Base-by-base conservation (phyloP, 2,888 invertebrate genomes). In the Ectemnius lituratus region DNA sequence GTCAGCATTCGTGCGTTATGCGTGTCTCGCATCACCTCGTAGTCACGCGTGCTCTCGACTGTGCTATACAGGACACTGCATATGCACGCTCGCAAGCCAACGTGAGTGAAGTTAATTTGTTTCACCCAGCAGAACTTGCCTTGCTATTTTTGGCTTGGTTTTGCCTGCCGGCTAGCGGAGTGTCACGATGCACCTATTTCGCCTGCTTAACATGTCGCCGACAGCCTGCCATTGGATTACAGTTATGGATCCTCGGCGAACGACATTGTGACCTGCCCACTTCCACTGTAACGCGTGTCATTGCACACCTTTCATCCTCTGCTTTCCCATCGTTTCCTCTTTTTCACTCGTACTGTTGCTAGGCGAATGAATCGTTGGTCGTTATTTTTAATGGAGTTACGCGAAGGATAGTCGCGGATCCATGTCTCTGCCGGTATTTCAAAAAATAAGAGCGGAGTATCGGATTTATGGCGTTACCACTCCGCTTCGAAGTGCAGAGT, bases 21-120 rank as follows among this genome's bases (percentile, higher is more conserved):
- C 37, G 37, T 37, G 37, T 37, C 37, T 37, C 37, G 37, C 37
- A 37, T 37, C 37, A 37, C 37, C 37, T 37, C 37, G 37, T 37
- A 37, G 37, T 3, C 23, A 23, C 23, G 23, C 37, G 37, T 6
- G 1, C 37, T 37, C 8, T 37, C 37, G 8, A 11, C 37, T 37
- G 8, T 11, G 2, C 37, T 37, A 11, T 37, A 37, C 37, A 11
- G 37, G 37, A 23, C 2, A 23, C 6, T 37, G 37, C 37, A 37
- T 37, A 6, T 37, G 37, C 37, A 37, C 37, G 37, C 37, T 37
- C 37, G 37, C 37, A 6, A 8, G 8, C 37, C 37, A 8, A 37
- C 37, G 37, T 37, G 37, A n/a, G 58, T 14, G 16, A 64, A 64
- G 60, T 64, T 72, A 64, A 72, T 64, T 67, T 67, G 57, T 72